Evolutionary conservation across 2,113 vertebrate species (phyloP), one percentile per base, ranked within the genome.

Genomic region (Falco punctatus): DNA sequence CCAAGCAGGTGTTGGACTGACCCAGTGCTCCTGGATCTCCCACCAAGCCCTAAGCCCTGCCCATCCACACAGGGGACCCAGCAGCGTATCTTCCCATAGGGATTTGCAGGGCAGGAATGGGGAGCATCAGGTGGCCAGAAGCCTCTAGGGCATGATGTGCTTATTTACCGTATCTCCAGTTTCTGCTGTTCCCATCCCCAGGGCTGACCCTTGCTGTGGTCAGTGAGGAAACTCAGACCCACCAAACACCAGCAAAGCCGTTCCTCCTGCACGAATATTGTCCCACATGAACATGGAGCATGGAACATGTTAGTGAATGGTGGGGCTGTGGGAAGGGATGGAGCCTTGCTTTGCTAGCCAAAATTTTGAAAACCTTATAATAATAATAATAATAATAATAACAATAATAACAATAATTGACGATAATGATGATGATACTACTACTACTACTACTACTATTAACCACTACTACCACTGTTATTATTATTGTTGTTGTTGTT

Each of bases 251-350:
- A 73, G 27, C 46, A 69, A 90, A 82, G 75, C 32, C 71, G 20
- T 22, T 82, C 26, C 19, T 82, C 20, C 49, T 62, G 44, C 35
- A 73, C 3, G 13, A 66, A 44, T 24, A 3, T 15, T 35, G 40
- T 22, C 40, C 82, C 21, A 15, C 1, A 1, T 0, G 8, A 67
- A 54, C 23, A 81, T 0, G 3, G 33, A 67, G 5, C 44, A 70
- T 1, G 14, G 61, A 52, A 79, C 13, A 13, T 1, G 5, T 32
- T 0, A 59, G 21, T 10, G 35, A 90, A 58, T 0, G 2, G 30
- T 0, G 42, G 30, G 49, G n/a, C 48, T 75, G 13, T 44, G 46
- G 24, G 46, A 91, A 65, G 26, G 44, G 33, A 57, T 77, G 78
- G 30, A 80, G 64, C 28, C 52, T 40, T 55, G 44, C 19, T 87